phyloP scores from a whole-genome alignment of 2,888 invertebrate genomes.

The Erebia ligea region DNA sequence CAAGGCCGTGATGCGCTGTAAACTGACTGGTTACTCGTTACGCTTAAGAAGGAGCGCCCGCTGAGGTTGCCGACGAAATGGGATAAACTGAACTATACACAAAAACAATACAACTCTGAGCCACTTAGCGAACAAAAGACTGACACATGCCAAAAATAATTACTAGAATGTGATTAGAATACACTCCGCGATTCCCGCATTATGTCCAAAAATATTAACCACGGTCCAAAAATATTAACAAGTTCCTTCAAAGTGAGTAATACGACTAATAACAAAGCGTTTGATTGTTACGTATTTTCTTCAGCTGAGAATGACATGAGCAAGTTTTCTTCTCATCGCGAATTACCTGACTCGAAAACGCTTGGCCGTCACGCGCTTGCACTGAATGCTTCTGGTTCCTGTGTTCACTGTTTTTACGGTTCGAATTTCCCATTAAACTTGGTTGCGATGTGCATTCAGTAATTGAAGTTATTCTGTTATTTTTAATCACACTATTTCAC shows the following conservation, averaged over 20 bases:
- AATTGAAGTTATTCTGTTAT: slow-evolving; percentile 25
- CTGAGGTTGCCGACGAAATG: slow-evolving; percentile 84
- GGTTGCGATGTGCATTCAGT: slow-evolving; percentile 35
- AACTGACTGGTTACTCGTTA: slow-evolving; percentile 83
- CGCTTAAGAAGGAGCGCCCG: slow-evolving; percentile 84
- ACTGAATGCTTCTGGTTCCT: slow-evolving; percentile 62
- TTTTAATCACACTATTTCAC: slow-evolving; percentile 22
- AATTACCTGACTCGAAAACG: slow-evolving; percentile 77
- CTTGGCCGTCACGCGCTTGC: slow-evolving; percentile 67
- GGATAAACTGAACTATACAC: slow-evolving; percentile 81
- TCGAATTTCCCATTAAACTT: slow-evolving; percentile 78
- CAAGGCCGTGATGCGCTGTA: slow-evolving; percentile 86
- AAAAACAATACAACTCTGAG: slow-evolving; percentile 40
- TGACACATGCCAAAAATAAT: slow-evolving; percentile 40
- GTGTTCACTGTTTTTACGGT: slow-evolving; percentile 63
- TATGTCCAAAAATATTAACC: slow-evolving; percentile 45
- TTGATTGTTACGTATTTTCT: slow-evolving; percentile 73
- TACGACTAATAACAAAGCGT: slow-evolving; percentile 51
- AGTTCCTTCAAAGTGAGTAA: slow-evolving; percentile 46
- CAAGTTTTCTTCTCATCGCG: slow-evolving; percentile 72
- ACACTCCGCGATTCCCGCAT: slow-evolving; percentile 38
- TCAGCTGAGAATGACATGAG: slow-evolving; percentile 82
- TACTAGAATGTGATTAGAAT: background rate
- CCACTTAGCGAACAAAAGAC: slow-evolving; percentile 53
- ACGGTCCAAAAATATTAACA: slow-evolving; percentile 35